Evolutionary conservation across 2,888 invertebrate species (phyloP).

Genomic region (Erpobdella octoculata): DNA sequence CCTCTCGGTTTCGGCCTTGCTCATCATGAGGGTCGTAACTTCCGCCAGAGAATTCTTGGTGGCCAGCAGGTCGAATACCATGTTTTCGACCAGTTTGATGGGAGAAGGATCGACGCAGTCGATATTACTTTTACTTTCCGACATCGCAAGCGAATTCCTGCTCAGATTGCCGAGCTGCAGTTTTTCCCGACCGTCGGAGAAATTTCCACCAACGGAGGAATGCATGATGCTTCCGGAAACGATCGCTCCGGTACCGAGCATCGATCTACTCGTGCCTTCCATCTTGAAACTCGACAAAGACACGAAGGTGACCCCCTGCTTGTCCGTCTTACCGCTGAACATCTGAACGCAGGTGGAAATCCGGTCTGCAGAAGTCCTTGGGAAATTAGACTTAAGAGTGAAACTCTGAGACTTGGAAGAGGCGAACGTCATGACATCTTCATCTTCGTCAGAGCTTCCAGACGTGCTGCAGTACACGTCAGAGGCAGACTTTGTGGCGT

Average conservation of each 20-base stretch:
- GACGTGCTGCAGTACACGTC: conserved; percentile 14
- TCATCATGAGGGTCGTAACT: conserved; percentile 31
- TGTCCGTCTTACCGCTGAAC: neutral
- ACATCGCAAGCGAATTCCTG: neutral
- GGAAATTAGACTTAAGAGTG: neutral
- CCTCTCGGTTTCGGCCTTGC: conserved; percentile 1
- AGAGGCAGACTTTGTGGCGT: conserved; percentile 26
- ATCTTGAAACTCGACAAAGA: neutral
- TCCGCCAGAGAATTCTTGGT: conserved; percentile 36
- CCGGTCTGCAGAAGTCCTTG: neutral
- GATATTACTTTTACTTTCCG: neutral
- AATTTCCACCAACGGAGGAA: neutral
- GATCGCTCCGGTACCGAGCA: no score
- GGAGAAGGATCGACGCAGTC: conserved; percentile 34
- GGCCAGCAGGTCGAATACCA: conserved; percentile 38
- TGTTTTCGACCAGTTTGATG: conserved; percentile 39
- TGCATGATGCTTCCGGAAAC: neutral
- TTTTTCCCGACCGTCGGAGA: neutral
- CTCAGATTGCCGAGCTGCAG: neutral
- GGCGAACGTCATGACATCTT: neutral
- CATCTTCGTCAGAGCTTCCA: conserved; percentile 3
- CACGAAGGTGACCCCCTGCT: no score
- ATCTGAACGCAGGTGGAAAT: neutral
- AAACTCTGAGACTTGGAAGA: neutral
- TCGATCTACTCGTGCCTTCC: neutral